These are phyloP conservation scores for Centroberyx gerrardi DNA, from an alignment of 2,797 vertebrate genomes.

Conservation along the genomic window DNA sequence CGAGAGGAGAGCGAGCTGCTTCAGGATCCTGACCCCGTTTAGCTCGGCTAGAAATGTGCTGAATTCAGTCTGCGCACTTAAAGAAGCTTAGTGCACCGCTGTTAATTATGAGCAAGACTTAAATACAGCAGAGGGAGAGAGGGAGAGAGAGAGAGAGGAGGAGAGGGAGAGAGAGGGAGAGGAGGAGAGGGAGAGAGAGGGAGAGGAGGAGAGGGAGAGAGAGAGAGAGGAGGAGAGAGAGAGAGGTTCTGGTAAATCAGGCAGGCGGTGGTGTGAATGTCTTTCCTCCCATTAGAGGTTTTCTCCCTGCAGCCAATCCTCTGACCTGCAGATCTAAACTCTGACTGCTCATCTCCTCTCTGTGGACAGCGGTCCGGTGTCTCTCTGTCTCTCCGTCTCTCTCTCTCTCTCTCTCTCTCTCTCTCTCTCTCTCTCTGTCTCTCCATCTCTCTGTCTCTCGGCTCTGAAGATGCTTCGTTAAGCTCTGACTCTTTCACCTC, in stretches of 20 bases:
- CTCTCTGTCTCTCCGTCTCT: neutral
- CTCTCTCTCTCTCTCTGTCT: too few relatives aligned
- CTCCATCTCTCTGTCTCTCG: too few relatives aligned
- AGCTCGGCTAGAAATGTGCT: conserved; percentile 11
- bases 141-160: neutral
- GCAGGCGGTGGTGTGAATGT: conserved; percentile 43
- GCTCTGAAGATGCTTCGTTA: neutral
- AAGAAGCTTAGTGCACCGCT: conserved; percentile 21
- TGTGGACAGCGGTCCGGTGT: neutral
- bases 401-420: too few relatives aligned
- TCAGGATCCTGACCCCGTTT: conserved; percentile 16
- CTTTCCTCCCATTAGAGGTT: conserved; percentile 29
- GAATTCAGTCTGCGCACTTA: conserved; percentile 23
- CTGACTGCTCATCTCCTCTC: neutral
- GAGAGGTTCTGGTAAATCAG: conserved; percentile 56
- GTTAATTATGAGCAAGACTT: conserved; percentile 46
- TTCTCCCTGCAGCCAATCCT: conserved; percentile 43
- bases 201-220: neutral
- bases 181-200: neutral
- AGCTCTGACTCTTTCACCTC: conserved; percentile 34
- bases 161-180: neutral
- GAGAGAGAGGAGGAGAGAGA: neutral
- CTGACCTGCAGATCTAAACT: conserved; percentile 36
- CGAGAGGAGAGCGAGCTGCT: conserved; percentile 15
- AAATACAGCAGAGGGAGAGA: conserved; percentile 19